Conservation (phyloP, 2,113 vertebrate species). For the Bufo gargarizans region DNA sequence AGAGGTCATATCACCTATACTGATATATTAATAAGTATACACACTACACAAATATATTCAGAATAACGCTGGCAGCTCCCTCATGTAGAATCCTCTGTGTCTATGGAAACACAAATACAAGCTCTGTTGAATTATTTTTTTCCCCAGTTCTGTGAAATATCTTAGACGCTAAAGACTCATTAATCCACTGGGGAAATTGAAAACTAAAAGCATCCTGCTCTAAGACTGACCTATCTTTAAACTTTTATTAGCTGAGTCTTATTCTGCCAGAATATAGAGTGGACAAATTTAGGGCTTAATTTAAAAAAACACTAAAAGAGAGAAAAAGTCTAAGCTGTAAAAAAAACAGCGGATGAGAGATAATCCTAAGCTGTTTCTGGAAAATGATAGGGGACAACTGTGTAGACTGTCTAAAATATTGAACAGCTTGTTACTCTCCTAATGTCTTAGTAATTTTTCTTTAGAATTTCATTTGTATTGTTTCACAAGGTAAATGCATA, state of each 20-base stretch:
- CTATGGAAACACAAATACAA: conserved; percentile 44
- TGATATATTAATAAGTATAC: not conserved
- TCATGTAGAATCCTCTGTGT: conserved; percentile 12
- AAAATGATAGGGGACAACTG: conserved; percentile 28
- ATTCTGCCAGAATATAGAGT: conserved; percentile 33
- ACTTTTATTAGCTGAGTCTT: conserved; percentile 49
- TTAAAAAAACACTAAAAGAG: conserved; percentile 33
- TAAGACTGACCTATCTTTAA: conserved; percentile 46
- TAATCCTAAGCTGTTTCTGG: conserved; percentile 50
- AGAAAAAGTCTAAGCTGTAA: conserved; percentile 7
- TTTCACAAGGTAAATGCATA: not conserved
- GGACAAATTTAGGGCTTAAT: conserved; percentile 53
- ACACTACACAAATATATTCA: not conserved
- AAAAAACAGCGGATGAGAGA: conserved; percentile 38
- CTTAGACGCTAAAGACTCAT: conserved; percentile 20
- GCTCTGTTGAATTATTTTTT: not conserved
- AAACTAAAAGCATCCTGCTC: conserved; percentile 54
- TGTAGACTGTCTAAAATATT: conserved; percentile 32
- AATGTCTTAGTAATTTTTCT: not conserved
- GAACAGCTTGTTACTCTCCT: conserved; percentile 20
- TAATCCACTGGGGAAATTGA: conserved; percentile 57
- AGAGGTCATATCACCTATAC: not conserved
- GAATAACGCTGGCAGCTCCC: not conserved
- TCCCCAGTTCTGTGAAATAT: conserved; percentile 18
- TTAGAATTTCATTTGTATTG: not conserved